phyloP scores from a whole-genome alignment of 2,113 vertebrate genomes.

The Scatophagus argus region DNA sequence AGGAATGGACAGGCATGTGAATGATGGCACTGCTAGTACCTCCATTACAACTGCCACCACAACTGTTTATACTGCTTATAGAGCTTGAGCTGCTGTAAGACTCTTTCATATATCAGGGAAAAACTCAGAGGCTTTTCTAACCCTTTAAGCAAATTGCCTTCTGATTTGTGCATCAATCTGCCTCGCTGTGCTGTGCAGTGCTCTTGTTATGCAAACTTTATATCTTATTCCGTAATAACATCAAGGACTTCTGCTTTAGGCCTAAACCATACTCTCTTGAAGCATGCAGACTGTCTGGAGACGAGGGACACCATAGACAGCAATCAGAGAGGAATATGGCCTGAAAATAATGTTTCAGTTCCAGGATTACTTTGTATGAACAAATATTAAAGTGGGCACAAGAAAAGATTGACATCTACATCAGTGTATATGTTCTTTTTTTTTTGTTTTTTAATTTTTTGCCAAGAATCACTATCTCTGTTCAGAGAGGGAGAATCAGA shows the following conservation, averaged over 20 bases:
- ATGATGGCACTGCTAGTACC: background rate
- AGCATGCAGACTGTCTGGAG: background rate
- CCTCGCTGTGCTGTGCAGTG: background rate
- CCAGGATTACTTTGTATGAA: background rate
- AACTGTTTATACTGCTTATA: background rate
- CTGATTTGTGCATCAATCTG: constrained; percentile 36
- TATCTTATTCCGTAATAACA: constrained; percentile 27
- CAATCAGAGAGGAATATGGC: constrained; percentile 6
- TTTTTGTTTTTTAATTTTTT: no score
- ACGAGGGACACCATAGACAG: constrained; percentile 6
- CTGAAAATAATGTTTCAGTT: background rate
- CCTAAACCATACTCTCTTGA: constrained; percentile 32
- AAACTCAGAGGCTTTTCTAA: constrained; percentile 6
- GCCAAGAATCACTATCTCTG: background rate
- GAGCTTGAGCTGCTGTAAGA: background rate
- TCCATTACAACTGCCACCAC: background rate
- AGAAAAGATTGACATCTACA: background rate
- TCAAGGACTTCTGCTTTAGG: constrained; percentile 22
- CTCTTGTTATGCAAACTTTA: constrained; percentile 20
- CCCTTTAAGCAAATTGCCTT: constrained; percentile 24
- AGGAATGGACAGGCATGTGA: background rate
- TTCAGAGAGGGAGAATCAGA: constrained; percentile 8
- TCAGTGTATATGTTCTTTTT: background rate
- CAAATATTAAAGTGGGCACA: background rate
- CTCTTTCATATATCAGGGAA: constrained; percentile 16